Conservation (phyloP, 2,113 vertebrate genomes). For the Nibea albiflora region DNA sequence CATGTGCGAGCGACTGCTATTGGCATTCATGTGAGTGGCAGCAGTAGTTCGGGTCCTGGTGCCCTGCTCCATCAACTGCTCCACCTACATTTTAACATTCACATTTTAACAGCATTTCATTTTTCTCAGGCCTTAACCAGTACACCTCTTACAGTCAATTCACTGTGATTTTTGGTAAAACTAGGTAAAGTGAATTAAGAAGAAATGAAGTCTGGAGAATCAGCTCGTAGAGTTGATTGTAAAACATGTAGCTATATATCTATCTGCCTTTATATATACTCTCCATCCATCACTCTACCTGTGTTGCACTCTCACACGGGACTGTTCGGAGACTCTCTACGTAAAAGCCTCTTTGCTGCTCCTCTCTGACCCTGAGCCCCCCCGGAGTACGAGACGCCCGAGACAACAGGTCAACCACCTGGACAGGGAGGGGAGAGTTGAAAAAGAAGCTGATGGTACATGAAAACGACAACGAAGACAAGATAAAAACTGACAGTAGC, state of each 20-base stretch:
- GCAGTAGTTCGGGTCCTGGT: conserved; percentile 89
- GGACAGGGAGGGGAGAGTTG: background rate
- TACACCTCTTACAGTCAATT: no score
- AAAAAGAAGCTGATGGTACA: background rate
- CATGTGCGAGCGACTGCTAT: conserved; percentile 93
- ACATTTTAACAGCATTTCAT: background rate
- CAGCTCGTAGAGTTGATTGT: no score
- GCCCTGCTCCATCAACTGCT: conserved; percentile 91
- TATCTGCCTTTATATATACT: background rate
- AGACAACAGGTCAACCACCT: conserved; percentile 90
- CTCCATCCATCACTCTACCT: conserved; percentile 73
- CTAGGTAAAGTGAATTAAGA: no score
- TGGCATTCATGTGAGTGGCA: conserved; percentile 89
- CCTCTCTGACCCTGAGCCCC: conserved; percentile 88
- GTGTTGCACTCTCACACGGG: conserved; percentile 87
- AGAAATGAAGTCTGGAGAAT: no score
- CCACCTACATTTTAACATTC: conserved; percentile 76
- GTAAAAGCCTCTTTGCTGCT: conserved; percentile 90
- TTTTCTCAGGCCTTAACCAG: background rate
- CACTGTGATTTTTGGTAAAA: no score
- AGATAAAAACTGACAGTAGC: background rate
- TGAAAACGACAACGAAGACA: background rate
- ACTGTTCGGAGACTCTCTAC: conserved; percentile 89
- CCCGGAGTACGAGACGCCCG: conserved; percentile 79
- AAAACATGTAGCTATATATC: no score